Evolutionary conservation across 2,113 vertebrate genomes (phyloP).

Genomic region (Gymnobelideus leadbeateri): DNA sequence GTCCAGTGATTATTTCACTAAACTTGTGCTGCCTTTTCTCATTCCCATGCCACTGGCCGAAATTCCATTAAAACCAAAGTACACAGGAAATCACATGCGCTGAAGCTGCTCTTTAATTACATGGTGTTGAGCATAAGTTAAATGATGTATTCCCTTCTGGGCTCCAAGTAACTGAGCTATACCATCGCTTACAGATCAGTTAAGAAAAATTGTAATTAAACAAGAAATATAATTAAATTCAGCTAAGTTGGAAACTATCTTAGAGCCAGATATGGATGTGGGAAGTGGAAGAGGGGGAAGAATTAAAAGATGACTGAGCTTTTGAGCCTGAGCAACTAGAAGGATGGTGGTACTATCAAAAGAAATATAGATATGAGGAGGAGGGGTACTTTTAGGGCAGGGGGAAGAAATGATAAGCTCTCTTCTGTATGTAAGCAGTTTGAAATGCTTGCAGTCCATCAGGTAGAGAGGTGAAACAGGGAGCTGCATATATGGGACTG

Average conservation of each 20-base stretch:
- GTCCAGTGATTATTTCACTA: background rate
- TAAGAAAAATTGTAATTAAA: slow-evolving; percentile 74
- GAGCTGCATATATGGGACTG: background rate
- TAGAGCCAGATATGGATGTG: slow-evolving; percentile 25
- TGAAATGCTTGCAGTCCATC: background rate
- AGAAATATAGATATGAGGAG: background rate
- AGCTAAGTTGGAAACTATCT: slow-evolving; percentile 48
- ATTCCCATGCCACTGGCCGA: slow-evolving; percentile 13
- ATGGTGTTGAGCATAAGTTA: slow-evolving; percentile 56
- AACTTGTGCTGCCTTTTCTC: background rate
- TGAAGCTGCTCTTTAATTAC: slow-evolving; percentile 66
- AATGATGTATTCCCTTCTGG: slow-evolving; percentile 75
- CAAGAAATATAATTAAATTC: slow-evolving; percentile 76
- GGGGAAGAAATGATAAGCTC: background rate
- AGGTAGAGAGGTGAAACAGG: background rate
- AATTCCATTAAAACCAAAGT: slow-evolving; percentile 15
- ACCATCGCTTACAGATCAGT: slow-evolving; percentile 67
- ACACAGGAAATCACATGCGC: background rate
- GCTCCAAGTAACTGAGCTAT: slow-evolving; percentile 61
- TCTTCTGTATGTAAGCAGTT: background rate
- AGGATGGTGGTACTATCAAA: background rate
- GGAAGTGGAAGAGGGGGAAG: background rate
- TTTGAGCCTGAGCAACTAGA: background rate
- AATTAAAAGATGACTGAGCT: background rate
- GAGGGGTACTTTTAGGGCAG: background rate